These are phyloP conservation scores for Marronus borbonicus DNA, from an alignment of 2,888 invertebrate genomes.

Conservation along the genomic window DNA sequence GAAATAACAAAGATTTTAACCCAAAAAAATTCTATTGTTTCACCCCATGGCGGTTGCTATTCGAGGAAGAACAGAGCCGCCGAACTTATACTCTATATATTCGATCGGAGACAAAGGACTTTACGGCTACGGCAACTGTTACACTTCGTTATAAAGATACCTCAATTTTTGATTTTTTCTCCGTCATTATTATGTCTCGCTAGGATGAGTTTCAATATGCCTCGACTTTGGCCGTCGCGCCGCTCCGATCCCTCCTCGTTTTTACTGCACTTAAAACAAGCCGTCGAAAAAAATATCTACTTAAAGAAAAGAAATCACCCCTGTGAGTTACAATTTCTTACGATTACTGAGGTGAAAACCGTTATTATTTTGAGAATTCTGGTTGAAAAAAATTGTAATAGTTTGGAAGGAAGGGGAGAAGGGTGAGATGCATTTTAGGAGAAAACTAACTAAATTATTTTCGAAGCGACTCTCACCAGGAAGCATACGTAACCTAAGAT, in stretches of 20 bases:
- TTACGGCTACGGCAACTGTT: slow-evolving; percentile 59
- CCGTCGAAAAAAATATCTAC: slow-evolving; percentile 27
- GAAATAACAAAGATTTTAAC: slow-evolving; percentile 40
- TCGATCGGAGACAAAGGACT: slow-evolving; percentile 54
- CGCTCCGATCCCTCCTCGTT: slow-evolving; percentile 23
- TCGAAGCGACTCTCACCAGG: background rate
- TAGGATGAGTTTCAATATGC: slow-evolving; percentile 58
- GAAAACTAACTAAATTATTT: slow-evolving; percentile 54
- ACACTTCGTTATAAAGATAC: slow-evolving; percentile 62
- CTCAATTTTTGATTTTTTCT: slow-evolving; percentile 60
- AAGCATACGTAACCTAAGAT: too few relatives aligned
- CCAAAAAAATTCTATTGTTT: slow-evolving; percentile 36
- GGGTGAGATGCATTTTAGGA: slow-evolving; percentile 6
- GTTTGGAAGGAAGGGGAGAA: slow-evolving; percentile 7
- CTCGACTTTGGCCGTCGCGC: slow-evolving; percentile 48
- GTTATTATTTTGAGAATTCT: slow-evolving; percentile 18
- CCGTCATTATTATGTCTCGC: slow-evolving; percentile 57
- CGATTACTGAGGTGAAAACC: slow-evolving; percentile 13
- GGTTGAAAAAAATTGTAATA: background rate
- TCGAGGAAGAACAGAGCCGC: slow-evolving; percentile 13
- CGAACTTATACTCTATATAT: slow-evolving; percentile 12
- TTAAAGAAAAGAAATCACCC: slow-evolving; percentile 37
- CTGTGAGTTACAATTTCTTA: slow-evolving; percentile 22
- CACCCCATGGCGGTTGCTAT: slow-evolving; percentile 37
- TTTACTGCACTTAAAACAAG: slow-evolving; percentile 51